Evolutionary conservation across 2,797 vertebrate genomes (phyloP), one percentile per base, ranked within the genome.

Genomic region (Tadarida brasiliensis): DNA sequence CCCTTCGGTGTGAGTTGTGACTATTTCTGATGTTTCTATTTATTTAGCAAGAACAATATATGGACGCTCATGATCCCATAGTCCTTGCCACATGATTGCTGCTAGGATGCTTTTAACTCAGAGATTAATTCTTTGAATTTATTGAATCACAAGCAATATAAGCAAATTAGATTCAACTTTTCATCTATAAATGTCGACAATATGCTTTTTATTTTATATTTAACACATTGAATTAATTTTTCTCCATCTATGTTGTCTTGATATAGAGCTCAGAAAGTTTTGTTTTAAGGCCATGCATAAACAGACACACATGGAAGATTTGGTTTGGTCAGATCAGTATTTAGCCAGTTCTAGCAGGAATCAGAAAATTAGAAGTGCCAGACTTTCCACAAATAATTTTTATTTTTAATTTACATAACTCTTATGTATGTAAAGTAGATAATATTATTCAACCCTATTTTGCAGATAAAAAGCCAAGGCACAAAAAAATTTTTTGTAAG

Each of bases 111-210:
- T 96, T 90, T 85, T 83, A 94, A 95, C 96, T 88, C 95, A 87
- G 14, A 67, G 33, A 95, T 97, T 97, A 96, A 68, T 90, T 91
- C 84, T 97, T 91, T 94, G 3, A 90, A 89, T 97, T 96, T 97
- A 97, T 96, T 67, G 95, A 97, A 56, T 71, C 94, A 95, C 97
- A 96, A 94, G 92, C 44, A 96, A 91, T 95, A 92, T 90, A 97
- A 97, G 81, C 86, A 92, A 91, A 85, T 97, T 87, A 95, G 57
- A 95, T 61, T 97, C 47, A 96, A 97, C 97, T 97, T 96, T 70
- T 84, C 61, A 92, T 81, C 24, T 80, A 47, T 56, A 92, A 88
- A 89, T 95, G 47, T 87, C 30, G 71, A 89, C 94, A 51, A 39
- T 70, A 51, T 28, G 8, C 26, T 74, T 89, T 91, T 49, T 33